These are phyloP conservation scores for Ctenopoma multispine DNA, from an alignment of 2,797 vertebrate species.

Conservation along the genomic window DNA sequence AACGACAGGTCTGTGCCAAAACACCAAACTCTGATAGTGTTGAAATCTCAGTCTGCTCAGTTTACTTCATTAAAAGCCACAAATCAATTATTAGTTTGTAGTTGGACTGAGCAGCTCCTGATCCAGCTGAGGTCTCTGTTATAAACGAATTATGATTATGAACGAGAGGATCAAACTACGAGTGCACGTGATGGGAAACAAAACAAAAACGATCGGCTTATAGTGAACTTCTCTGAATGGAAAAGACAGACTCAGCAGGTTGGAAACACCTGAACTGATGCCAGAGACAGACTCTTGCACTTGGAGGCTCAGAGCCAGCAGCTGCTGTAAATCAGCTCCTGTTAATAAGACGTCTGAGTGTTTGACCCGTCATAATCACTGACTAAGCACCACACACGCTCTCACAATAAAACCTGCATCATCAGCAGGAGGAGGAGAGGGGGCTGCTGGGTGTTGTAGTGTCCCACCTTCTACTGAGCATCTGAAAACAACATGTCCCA, in stretches of 20 bases:
- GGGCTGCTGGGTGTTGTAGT: slow-evolving; percentile 30
- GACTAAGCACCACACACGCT: slow-evolving; percentile 25
- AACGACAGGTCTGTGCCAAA: too few relatives aligned
- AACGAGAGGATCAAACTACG: too few relatives aligned
- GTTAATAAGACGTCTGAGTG: slow-evolving; percentile 36
- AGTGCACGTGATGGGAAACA: too few relatives aligned
- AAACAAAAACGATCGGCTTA: too few relatives aligned
- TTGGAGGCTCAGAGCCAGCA: slow-evolving; percentile 2
- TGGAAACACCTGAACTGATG: slow-evolving; percentile 9
- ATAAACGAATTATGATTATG: too few relatives aligned
- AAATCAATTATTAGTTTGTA: too few relatives aligned
- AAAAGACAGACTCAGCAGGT: slow-evolving; percentile 25
- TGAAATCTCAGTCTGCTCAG: too few relatives aligned
- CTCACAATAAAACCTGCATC: not conserved
- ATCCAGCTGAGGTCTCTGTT: too few relatives aligned
- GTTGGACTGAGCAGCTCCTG: too few relatives aligned
- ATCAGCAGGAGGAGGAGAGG: not conserved
- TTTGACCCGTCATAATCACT: slow-evolving; percentile 44
- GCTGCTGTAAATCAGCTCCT: slow-evolving; percentile 41
- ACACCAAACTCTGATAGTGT: too few relatives aligned
- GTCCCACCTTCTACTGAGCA: slow-evolving; percentile 90
- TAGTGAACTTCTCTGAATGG: too few relatives aligned
- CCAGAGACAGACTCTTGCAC: slow-evolving; percentile 9
- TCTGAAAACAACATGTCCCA: slow-evolving; percentile 95
- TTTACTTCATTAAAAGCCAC: too few relatives aligned